These are phyloP conservation scores for Gnathonemus longibarbis DNA, from an alignment of 2,113 vertebrate genomes.

Conservation along the genomic window DNA sequence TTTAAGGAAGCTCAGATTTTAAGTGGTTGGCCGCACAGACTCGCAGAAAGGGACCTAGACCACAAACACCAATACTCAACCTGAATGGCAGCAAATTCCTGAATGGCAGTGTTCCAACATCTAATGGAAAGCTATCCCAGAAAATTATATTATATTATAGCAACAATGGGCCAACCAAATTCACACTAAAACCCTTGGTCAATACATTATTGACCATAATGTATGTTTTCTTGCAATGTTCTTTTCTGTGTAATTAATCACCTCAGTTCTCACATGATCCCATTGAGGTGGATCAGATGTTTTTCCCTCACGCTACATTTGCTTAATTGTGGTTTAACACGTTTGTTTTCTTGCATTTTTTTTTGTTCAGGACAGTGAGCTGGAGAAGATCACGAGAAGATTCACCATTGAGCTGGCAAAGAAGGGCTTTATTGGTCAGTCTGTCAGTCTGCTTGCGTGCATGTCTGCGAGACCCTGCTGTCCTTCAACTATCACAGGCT, in stretches of 20 bases:
- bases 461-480: not conserved
- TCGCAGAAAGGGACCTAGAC: too few species aligned
- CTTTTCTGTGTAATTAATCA: not conserved
- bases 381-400: constrained; percentile 84
- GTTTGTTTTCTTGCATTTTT: constrained; percentile 18
- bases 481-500: not conserved
- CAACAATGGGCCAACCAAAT: too few species aligned
- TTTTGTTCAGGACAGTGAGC: constrained; percentile 70
- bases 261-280: not conserved
- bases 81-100: too few species aligned
- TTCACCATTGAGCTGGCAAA: constrained; percentile 87
- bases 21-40: not conserved
- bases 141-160: too few species aligned
- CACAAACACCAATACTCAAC: too few species aligned
- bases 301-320: not conserved
- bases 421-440: constrained; percentile 85
- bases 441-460: not conserved
- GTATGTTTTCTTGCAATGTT: too few species aligned
- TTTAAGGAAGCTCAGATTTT: not conserved
- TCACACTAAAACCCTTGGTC: too few species aligned
- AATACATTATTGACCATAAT: too few species aligned
- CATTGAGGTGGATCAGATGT: not conserved
- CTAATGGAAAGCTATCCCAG: too few species aligned
- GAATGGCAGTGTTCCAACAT: too few species aligned
- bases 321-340: not conserved